Evolutionary conservation across 2,888 invertebrate species (phyloP), one percentile per base, ranked within the genome.

Genomic region (Cistogaster globosa): DNA sequence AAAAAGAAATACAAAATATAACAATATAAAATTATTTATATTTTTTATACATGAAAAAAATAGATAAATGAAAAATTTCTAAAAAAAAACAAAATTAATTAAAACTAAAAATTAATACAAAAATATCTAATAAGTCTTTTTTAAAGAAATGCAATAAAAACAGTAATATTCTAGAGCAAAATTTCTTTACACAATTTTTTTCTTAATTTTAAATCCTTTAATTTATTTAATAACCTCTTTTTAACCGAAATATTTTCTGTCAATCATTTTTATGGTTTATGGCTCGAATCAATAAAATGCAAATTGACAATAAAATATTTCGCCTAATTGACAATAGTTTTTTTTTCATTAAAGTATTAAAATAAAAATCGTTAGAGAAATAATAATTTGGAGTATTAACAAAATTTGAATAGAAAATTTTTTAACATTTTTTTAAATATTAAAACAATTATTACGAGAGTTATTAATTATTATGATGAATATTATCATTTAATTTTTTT

Each of bases 221-320:
- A n/a, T n/a, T n/a, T n/a, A n/a, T n/a, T n/a, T n/a, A n/a, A 11
- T 12, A 12, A 42, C 9, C 0, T 12, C 0, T 7, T 68, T 38
- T 38, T 38, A 14, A 8, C 2, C 16, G 58, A 60, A 71, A 71
- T 71, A 55, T 71, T 45, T 42, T 89, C 89, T 90, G 90, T 90
- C 90, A 90, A 5, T 5, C 88, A 88, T 72, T 82, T 79, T 90
- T 90, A 88, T 88, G 90, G 90, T 89, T 90, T 90, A 89, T 87
- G 90, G 90, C 90, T 90, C 90, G 88, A 90, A 90, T 90, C 90
- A 90, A 89, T 87, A 89, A 90, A 77, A 85, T 82, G 57, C n/a
- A 51, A 81, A 89, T 88, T 90, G 90, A 90, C 90, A 90, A 90
- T 90, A 87, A 74, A 89, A 90, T 90, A 90, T 90, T 90, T 90